Evolutionary conservation across 2,888 invertebrate genomes (phyloP).

Genomic region (Drosophila conformis): DNA sequence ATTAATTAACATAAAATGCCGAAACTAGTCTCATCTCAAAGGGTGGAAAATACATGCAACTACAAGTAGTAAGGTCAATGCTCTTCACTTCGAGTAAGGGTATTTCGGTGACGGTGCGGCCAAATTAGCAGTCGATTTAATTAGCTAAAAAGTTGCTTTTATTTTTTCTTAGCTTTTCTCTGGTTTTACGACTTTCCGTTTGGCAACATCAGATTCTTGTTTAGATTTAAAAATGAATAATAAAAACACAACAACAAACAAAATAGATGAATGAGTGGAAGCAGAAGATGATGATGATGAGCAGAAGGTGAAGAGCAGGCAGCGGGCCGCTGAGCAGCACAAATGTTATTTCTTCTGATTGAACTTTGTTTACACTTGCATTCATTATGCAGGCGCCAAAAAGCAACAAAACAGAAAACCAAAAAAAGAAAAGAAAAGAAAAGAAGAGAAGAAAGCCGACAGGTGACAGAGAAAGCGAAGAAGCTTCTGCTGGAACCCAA

Average conservation of each 20-base stretch:
- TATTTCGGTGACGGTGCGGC: not conserved
- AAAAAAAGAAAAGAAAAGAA: not conserved
- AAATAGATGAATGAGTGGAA: not conserved
- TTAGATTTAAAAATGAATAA: slow-evolving; percentile 40
- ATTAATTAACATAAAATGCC: not conserved
- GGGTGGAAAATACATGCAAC: not conserved
- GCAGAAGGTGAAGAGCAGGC: not conserved
- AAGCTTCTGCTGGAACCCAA: not conserved
- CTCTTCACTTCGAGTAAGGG: not conserved
- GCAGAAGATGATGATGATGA: not conserved
- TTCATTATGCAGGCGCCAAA: slow-evolving; percentile 42
- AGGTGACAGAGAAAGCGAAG: slow-evolving; percentile 1
- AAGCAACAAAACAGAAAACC: not conserved
- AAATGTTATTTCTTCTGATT: slow-evolving; percentile 22
- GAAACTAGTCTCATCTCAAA: not conserved
- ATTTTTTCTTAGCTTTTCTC: slow-evolving; percentile 5
- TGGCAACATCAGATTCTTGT: slow-evolving; percentile 53
- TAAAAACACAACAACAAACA: not conserved
- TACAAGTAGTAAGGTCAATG: not conserved
- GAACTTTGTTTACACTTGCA: slow-evolving; percentile 59
- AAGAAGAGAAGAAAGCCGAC: not conserved
- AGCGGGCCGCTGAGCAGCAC: not conserved
- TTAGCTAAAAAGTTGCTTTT: not conserved
- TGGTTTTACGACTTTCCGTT: slow-evolving; percentile 52
- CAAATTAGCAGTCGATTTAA: not conserved